Evolutionary conservation across 1,140 invertebrate genomes (phyloP).

Genomic region (Saccostrea cuccullata): DNA sequence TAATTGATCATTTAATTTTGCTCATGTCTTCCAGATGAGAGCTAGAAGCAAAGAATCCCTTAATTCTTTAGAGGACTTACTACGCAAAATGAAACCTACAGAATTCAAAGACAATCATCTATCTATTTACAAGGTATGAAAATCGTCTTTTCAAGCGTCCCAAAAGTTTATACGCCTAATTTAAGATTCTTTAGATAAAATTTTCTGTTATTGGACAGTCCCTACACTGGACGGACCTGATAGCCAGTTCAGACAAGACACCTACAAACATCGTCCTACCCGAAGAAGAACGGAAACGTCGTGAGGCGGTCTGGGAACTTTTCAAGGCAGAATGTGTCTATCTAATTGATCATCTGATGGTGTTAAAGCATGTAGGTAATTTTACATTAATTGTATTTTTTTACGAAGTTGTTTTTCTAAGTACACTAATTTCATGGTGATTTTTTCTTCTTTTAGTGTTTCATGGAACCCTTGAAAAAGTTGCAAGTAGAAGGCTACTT

Average conservation of each 20-base stretch:
- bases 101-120: conserved; percentile 83
- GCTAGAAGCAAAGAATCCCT: conserved; percentile 80
- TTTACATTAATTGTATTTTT: neutral
- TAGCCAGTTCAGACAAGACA: conserved; percentile 70
- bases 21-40: conserved; percentile 79
- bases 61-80: conserved; percentile 81
- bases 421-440: neutral
- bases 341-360: conserved; percentile 85
- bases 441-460: conserved; percentile 80
- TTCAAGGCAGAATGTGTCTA: conserved; percentile 86
- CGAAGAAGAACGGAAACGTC: conserved; percentile 78
- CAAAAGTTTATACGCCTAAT: no score
- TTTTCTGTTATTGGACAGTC: conserved; percentile 67
- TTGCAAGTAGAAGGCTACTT: conserved; percentile 86
- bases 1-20: no score
- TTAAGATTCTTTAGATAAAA: neutral
- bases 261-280: conserved; percentile 64
- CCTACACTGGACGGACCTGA: conserved; percentile 80
- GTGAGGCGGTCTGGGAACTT: conserved; percentile 85
- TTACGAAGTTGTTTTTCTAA: neutral
- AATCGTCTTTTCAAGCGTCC: no score
- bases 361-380: conserved; percentile 84
- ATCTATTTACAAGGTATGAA: conserved; percentile 80
- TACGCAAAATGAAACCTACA: conserved; percentile 80
- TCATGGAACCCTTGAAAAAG: conserved; percentile 86